phyloP scores from a whole-genome alignment of 1,140 invertebrate species.

The Dendrolimus kikuchii region DNA sequence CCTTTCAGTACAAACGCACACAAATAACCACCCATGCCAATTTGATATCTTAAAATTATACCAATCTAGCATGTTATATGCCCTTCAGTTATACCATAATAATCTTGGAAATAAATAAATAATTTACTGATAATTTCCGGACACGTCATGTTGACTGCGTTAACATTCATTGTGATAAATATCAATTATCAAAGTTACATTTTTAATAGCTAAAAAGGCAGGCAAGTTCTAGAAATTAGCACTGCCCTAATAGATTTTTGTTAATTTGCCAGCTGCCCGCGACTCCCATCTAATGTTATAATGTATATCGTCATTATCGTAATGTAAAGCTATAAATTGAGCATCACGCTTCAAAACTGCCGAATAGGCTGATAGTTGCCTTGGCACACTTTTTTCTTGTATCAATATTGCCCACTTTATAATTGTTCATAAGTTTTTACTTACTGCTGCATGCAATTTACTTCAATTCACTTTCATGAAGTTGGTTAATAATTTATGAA shows the following conservation, averaged over 20 bases:
- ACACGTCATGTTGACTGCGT: no score
- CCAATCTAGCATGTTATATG: no score
- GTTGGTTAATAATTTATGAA: neutral
- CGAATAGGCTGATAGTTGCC: conserved; percentile 32
- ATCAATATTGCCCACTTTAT: conserved; percentile 30
- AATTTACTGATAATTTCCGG: no score
- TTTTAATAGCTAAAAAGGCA: no score
- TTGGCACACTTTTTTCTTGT: conserved; percentile 46
- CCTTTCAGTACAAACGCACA: neutral
- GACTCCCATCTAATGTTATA: no score
- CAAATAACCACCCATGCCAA: no score
- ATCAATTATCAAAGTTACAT: no score
- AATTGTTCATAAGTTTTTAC: conserved; percentile 3
- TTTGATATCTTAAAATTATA: no score
- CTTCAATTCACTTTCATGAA: neutral
- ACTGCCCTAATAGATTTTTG: conserved; percentile 2
- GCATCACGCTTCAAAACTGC: conserved; percentile 47
- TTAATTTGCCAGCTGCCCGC: conserved; percentile 24
- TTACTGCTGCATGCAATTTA: neutral
- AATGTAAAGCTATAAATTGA: conserved; percentile 35
- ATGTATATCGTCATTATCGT: conserved; percentile 18
- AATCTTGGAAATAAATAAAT: no score
- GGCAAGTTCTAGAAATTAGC: no score
- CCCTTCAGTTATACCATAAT: no score
- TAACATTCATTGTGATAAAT: no score